Conservation (phyloP, 2,113 vertebrate genomes). For the Aegotheles bennettii region DNA sequence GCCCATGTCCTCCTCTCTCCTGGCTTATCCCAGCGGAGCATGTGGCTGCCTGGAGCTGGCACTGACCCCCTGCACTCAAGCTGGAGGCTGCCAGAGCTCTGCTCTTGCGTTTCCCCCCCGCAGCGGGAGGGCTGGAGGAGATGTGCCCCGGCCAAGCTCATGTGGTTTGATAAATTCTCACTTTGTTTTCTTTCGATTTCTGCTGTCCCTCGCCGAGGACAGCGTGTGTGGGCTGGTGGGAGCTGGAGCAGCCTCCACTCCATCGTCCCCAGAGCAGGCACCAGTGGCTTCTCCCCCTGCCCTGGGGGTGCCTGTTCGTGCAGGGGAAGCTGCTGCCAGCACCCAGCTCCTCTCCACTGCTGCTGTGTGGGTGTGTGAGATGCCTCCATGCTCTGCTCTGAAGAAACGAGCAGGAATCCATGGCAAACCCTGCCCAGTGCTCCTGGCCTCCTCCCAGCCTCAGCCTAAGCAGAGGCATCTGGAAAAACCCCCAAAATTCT, state of each 20-base stretch:
- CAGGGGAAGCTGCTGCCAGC: accelerated
- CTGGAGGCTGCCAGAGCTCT: background rate
- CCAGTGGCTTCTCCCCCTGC: background rate
- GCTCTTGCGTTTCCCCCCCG: background rate
- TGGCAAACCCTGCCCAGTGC: accelerated
- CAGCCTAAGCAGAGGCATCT: background rate
- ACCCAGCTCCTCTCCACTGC: background rate
- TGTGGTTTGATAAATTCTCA: background rate
- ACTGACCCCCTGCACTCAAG: accelerated
- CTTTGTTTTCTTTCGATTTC: background rate
- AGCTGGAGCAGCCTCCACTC: background rate
- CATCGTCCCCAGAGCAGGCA: background rate
- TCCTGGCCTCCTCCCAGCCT: background rate
- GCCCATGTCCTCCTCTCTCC: accelerated
- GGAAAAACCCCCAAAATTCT: background rate
- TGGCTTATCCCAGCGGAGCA: accelerated
- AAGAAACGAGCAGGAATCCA: background rate
- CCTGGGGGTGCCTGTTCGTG: accelerated
- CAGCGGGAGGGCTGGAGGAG: background rate
- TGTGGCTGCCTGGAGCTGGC: background rate
- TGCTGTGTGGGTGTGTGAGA: background rate
- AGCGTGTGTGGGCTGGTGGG: background rate
- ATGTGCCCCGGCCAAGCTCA: background rate
- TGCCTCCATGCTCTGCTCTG: accelerated
- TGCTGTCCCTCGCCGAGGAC: background rate